Evolutionary conservation across 2,888 invertebrate genomes (phyloP), one percentile per base, ranked within the genome.

Genomic region (Gonocerus acuteangulatus): DNA sequence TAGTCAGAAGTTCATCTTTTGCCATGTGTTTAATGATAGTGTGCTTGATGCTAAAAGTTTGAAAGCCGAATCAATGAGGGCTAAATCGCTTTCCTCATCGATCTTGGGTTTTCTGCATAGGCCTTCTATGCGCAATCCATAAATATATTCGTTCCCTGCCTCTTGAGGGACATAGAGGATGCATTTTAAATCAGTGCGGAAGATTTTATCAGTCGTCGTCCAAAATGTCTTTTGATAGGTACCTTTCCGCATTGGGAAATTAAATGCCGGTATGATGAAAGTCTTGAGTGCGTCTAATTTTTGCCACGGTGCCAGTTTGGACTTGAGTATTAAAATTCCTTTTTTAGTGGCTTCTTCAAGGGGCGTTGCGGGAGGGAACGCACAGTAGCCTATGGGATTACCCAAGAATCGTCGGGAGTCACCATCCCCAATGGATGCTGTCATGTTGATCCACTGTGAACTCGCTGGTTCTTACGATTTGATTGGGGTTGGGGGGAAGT

Each of bases 31-130:
- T n/a, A n/a, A n/a, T n/a, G n/a, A n/a, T n/a, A n/a, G n/a, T n/a
- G n/a, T n/a, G n/a, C n/a, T n/a, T 9, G 52, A 48, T 13, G 54
- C 44, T 19, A 61, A 16, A 15, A 57, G 57, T 16, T 57, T 57
- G 23, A 47, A 57, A 2, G 57, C 57, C 6, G 22, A 7, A 22
- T 57, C 57, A 7, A 57, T 45, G 13, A 47, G 44, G n/a, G 45
- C 45, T 11, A 57, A 18, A 23, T 57, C 61, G 21, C 61, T 61
- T 36, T 61, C 61, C 44, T 61, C 61, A 27, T 23, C 27, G 6
- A 54, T 54, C 6, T 39, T 2, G 7, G 44, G 51, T 7, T 52
- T 16, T 9, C 60, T 52, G 13, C 22, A 18, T 7, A 60, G 45
- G 1, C 45, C 61, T 34, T 61, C 51, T 27, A 9, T 21, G 18